Percentiles rank a stretch among this genome's conserved stretches.
These are phyloP conservation scores for Onychomys arenicola DNA, from an alignment of 2,797 vertebrate genomes.

Conservation along the genomic window DNA sequence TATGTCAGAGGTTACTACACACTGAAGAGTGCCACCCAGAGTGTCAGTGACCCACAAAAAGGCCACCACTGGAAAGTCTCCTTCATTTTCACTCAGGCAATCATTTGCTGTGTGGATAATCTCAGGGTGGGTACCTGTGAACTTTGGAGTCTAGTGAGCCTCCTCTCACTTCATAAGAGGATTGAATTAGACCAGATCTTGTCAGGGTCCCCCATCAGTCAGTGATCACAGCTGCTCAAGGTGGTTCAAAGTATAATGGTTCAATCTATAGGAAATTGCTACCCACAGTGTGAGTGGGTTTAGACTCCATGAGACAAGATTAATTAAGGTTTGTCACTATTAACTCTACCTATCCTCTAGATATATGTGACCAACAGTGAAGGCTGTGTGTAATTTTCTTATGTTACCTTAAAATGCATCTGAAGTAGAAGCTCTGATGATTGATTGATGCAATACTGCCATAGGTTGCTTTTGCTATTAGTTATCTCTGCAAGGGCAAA, in stretches of 20 bases:
- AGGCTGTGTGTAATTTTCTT: background rate
- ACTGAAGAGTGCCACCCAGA: background rate
- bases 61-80: background rate
- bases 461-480: background rate
- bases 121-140: no score
- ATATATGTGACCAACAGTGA: background rate
- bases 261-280: background rate
- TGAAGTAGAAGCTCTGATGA: background rate
- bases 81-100: background rate
- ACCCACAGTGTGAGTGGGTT: background rate
- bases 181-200: background rate
- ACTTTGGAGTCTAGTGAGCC: background rate
- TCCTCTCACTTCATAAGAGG: background rate
- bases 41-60: background rate
- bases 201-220: background rate
- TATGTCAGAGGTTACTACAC: background rate
- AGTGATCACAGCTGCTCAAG: background rate
- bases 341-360: background rate
- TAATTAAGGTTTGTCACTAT: background rate
- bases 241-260: background rate
- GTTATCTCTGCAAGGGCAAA: background rate
- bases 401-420: background rate
- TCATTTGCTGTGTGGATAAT: no score
- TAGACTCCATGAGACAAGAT: background rate
- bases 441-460: background rate